Conservation (phyloP, 2,113 vertebrate genomes). For the Callopanchax toddi region DNA sequence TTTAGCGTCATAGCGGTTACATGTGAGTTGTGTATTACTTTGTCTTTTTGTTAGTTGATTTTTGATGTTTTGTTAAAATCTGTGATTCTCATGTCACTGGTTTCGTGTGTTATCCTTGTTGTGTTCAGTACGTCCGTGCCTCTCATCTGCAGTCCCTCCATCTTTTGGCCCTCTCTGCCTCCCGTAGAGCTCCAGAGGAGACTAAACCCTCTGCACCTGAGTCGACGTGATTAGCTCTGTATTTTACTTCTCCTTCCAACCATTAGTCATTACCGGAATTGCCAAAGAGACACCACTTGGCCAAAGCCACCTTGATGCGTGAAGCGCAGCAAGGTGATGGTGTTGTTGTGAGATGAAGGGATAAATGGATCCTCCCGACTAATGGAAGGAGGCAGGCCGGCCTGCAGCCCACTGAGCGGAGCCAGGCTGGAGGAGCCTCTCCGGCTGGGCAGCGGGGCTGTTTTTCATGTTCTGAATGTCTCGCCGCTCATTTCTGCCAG, state of each 20-base stretch:
- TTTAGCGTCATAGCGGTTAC: too few species aligned
- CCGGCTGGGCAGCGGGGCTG: constrained; percentile 36
- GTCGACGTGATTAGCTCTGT: constrained; percentile 35
- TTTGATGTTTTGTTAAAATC: background rate
- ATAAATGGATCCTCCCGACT: constrained; percentile 62
- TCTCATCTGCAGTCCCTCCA: constrained; percentile 22
- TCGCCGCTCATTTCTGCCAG: constrained; percentile 47
- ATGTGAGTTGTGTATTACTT: background rate
- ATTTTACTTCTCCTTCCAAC: constrained; percentile 43
- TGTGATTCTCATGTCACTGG: too few species aligned
- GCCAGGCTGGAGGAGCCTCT: constrained; percentile 55
- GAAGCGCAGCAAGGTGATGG: constrained; percentile 47
- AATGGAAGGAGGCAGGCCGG: constrained; percentile 58
- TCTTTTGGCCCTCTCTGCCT: constrained; percentile 7
- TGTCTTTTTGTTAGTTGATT: background rate
- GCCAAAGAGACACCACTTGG: constrained; percentile 36
- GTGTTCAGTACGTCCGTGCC: background rate
- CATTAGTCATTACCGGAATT: constrained; percentile 38
- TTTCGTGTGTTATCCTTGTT: background rate
- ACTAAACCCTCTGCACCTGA: constrained; percentile 33
- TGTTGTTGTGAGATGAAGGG: constrained; percentile 64
- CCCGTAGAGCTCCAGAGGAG: constrained; percentile 23
- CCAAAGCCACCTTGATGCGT: constrained; percentile 33
- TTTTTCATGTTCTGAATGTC: constrained; percentile 70
- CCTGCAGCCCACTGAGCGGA: constrained; percentile 59